Conservation (phyloP, 1,140 invertebrate species). For the Leptinotarsa undecemlineata region DNA sequence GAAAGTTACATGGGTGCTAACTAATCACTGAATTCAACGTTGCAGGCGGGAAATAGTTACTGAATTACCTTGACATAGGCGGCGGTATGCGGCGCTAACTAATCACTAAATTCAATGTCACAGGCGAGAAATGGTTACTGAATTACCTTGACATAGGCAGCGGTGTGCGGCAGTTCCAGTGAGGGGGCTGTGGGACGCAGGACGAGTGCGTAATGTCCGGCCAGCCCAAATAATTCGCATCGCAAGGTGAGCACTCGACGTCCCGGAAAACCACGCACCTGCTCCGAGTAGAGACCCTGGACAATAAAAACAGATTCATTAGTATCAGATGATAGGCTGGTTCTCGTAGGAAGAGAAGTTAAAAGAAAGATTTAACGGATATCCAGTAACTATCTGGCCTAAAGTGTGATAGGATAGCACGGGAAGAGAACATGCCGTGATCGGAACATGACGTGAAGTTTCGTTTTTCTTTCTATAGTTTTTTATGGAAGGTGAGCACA, state of each 20-base stretch:
- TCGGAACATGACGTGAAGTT: too few relatives aligned
- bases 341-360: neutral
- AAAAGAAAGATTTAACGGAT: too few relatives aligned
- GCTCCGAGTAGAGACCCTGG: constrained; percentile 68
- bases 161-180: constrained; percentile 63
- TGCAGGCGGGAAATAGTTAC: neutral
- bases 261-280: constrained; percentile 70
- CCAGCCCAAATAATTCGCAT: constrained; percentile 77
- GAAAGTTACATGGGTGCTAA: too few relatives aligned
- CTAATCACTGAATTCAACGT: neutral
- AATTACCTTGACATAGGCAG: constrained; percentile 68
- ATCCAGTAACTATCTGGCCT: too few relatives aligned
- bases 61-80: constrained; percentile 67
- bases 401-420: too few relatives aligned
- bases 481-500: too few relatives aligned
- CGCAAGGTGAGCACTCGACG: constrained; percentile 65
- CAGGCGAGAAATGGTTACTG: neutral
- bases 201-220: constrained; percentile 74
- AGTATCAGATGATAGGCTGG: neutral
- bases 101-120: neutral
- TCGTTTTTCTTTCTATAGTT: too few relatives aligned
- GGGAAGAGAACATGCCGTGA: too few relatives aligned
- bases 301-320: constrained; percentile 13
- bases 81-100: constrained; percentile 59
- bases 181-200: constrained; percentile 61